Evolutionary conservation across 2,797 vertebrate genomes (phyloP).

Genomic region (Nothura maculosa): DNA sequence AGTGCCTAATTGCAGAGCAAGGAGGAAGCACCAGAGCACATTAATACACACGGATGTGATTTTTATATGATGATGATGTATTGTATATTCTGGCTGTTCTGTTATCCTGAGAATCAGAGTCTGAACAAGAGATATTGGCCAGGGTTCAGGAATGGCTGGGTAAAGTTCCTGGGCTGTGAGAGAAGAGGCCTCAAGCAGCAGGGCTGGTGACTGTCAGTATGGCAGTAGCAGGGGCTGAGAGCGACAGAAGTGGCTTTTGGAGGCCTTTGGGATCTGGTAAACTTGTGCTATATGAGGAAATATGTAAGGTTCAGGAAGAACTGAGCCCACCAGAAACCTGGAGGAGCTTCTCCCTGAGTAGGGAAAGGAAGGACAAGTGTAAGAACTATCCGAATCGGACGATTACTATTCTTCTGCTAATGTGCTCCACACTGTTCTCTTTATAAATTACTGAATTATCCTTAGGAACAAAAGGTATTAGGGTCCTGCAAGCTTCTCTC

Average conservation of each 20-base stretch:
- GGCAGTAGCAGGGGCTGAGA: not conserved
- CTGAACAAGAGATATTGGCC: not conserved
- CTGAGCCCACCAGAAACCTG: not conserved
- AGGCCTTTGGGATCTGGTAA: not conserved
- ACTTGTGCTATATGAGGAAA: not conserved
- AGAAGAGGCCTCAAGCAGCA: not conserved
- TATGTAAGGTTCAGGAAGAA: accelerated
- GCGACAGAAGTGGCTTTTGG: accelerated
- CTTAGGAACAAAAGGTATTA: constrained; percentile 82
- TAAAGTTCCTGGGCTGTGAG: not conserved
- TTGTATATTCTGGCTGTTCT: accelerated
- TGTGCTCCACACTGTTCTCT: constrained; percentile 69
- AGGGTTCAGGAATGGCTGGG: not conserved
- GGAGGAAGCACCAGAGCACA: not conserved
- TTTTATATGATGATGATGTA: accelerated
- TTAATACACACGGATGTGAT: not conserved
- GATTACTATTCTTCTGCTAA: constrained; percentile 53
- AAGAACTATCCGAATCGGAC: not conserved
- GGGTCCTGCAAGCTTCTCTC: constrained; percentile 78
- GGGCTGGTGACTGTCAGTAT: not conserved
- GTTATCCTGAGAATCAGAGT: not conserved
- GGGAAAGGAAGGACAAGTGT: constrained; percentile 2
- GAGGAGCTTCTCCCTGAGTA: not conserved
- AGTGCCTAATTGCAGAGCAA: not conserved
- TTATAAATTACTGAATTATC: constrained; percentile 83